Base-by-base conservation (phyloP, 2,113 vertebrate genomes). In the Spermophilus dauricus region DNA sequence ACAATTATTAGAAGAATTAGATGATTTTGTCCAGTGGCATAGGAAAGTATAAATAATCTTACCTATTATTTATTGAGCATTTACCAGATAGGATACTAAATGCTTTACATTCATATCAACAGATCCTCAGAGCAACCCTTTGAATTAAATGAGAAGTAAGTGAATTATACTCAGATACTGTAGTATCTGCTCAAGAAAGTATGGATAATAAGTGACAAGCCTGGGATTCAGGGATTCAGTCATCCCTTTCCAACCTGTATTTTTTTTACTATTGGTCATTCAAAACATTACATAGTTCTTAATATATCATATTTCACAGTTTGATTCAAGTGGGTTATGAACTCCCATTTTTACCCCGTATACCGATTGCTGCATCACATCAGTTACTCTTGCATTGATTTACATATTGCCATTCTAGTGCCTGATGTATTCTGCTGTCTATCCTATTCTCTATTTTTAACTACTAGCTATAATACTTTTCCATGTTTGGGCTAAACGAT, bases 1-100 rank as follows among this genome's bases (percentile, higher is more conserved):
- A 92, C 18, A 72, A 77, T 82, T 92, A 89, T 34, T 96, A 83
- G 94, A 48, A 82, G 18, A 81, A 78, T 77, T 17, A 85, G 65
- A 92, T 95, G 67, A 89, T 94, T 92, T 94, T 95, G 53, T 4
- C 61, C 45, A 92, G 22, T 82, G 45, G 8, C 51, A n/a, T 58
- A 69, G 26, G 78, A 14, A 76, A 85, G 2, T 77, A 0, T 76
- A 85, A 53, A 26, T 93, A 65, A 89, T 28, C 10, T 72, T 89
- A 72, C 39, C 42, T 95, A 34, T 42, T 77, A 87, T 53, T 93
- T 93, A 67, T 73, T 78, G 53, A 30, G 39, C 42, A 75, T 13
- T 61, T 95, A 53, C 48, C n/a, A 92, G 8, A 83, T 51, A 76
- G 48, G 30, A 85, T 70, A 70, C 42, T 85, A 80, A 92, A 13